A percentile compares a stretch with the other conserved stretches of the same genome.
phyloP scores from a whole-genome alignment of 2,797 vertebrate genomes.

The Microctenopoma steveboyesi region DNA sequence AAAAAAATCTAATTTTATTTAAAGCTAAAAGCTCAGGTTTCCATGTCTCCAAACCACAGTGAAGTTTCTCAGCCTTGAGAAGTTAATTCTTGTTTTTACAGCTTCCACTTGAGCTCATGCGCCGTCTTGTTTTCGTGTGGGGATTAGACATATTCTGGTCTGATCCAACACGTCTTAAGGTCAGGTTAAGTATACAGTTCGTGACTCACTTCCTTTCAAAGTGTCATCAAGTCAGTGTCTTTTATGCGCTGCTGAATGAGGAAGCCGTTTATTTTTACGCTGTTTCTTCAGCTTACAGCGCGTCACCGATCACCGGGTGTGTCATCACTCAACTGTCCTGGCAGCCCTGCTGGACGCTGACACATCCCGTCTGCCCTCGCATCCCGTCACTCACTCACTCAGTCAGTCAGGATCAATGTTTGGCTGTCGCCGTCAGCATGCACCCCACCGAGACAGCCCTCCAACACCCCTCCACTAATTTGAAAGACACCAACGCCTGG shows the following conservation, averaged over 20 bases:
- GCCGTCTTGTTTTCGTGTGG: slow-evolving; percentile 27
- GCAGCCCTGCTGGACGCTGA: slow-evolving; percentile 28
- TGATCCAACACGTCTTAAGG: slow-evolving; percentile 47
- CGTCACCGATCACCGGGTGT: slow-evolving; percentile 22
- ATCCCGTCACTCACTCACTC: slow-evolving; percentile 49
- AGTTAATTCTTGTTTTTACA: slow-evolving; percentile 30
- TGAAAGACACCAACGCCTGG: slow-evolving; percentile 55
- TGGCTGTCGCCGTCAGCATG: slow-evolving; percentile 8
- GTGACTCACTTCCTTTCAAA: slow-evolving; percentile 43
- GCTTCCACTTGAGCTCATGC: slow-evolving; percentile 35
- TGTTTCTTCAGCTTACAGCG: neutral
- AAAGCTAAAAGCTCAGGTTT: neutral
- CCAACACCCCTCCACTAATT: slow-evolving; percentile 39
- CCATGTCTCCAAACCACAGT: neutral
- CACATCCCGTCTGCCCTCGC: slow-evolving; percentile 33
- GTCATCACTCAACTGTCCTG: slow-evolving; percentile 28
- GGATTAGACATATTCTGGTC: slow-evolving; percentile 54
- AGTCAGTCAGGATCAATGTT: slow-evolving; percentile 54
- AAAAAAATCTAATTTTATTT: slow-evolving; percentile 13
- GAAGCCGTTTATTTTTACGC: neutral
- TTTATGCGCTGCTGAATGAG: neutral
- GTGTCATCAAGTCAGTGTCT: slow-evolving; percentile 21
- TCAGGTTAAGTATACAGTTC: slow-evolving; percentile 48
- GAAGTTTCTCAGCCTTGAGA: slow-evolving; percentile 24
- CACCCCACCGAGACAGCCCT: slow-evolving; percentile 10